Percentiles rank a stretch among this genome's conserved stretches.
These are phyloP conservation scores for Apomyelois bistriatella DNA, from an alignment of 2,888 invertebrate species.

Conservation along the genomic window DNA sequence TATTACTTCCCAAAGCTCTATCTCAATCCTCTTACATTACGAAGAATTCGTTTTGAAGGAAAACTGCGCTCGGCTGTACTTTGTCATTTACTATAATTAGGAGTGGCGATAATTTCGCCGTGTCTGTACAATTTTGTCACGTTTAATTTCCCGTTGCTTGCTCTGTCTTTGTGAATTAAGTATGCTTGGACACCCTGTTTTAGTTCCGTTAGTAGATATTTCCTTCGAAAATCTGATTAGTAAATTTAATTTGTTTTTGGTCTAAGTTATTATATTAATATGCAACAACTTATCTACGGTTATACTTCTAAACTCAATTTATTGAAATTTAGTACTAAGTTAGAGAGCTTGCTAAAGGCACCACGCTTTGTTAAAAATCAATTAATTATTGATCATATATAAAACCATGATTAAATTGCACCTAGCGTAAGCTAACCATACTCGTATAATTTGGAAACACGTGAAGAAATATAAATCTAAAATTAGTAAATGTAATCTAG, in stretches of 20 bases:
- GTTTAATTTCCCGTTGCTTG: conserved; percentile 59
- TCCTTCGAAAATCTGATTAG: neutral
- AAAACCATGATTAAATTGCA: too few relatives aligned
- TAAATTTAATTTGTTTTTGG: neutral
- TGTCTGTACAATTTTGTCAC: conserved; percentile 61
- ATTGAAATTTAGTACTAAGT: too few relatives aligned
- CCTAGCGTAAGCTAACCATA: too few relatives aligned
- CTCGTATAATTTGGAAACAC: too few relatives aligned
- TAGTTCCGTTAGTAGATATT: neutral
- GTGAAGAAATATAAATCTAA: too few relatives aligned
- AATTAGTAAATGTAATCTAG: too few relatives aligned
- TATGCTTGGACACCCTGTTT: conserved; percentile 16
- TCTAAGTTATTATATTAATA: too few relatives aligned
- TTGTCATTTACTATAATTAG: conserved; percentile 62
- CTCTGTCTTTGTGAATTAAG: conserved; percentile 50
- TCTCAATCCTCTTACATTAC: neutral
- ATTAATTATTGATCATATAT: too few relatives aligned
- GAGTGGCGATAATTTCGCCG: conserved; percentile 48
- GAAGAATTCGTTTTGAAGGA: conserved; percentile 11
- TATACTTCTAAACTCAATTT: too few relatives aligned
- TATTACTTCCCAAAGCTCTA: neutral
- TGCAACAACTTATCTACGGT: too few relatives aligned
- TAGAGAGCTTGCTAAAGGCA: too few relatives aligned
- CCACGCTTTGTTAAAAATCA: too few relatives aligned
- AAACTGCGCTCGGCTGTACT: conserved; percentile 46